phyloP scores from a whole-genome alignment of 2,888 invertebrate genomes.

The Trachelus tabidus region DNA sequence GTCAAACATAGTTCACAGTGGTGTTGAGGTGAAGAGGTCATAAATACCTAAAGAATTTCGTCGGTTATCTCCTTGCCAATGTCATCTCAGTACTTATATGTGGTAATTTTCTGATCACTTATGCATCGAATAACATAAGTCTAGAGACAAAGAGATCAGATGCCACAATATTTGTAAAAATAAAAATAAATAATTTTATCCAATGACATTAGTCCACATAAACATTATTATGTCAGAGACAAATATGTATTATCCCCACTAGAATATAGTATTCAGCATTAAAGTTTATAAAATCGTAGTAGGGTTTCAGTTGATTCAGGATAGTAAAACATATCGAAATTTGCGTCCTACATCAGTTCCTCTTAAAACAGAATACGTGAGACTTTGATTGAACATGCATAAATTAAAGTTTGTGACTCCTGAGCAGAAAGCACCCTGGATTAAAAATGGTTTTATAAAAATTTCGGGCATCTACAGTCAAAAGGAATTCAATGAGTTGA shows the following conservation, averaged over 20 bases:
- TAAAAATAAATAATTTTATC: too few species aligned
- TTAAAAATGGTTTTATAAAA: constrained; percentile 70
- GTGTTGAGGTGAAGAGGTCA: background rate
- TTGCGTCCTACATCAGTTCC: background rate
- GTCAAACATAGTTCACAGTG: background rate
- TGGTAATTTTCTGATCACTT: too few species aligned
- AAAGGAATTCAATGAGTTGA: constrained; percentile 66
- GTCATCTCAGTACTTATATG: background rate
- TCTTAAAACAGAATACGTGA: background rate
- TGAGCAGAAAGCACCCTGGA: constrained; percentile 68
- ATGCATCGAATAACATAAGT: too few species aligned
- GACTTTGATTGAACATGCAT: constrained; percentile 32
- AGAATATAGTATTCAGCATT: background rate
- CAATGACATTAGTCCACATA: too few species aligned
- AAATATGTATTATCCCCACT: background rate
- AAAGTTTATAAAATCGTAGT: background rate
- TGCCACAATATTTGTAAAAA: too few species aligned
- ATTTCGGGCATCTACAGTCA: constrained; percentile 66
- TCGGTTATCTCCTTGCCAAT: background rate
- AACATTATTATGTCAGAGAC: background rate
- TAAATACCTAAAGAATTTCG: background rate
- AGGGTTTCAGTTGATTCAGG: background rate
- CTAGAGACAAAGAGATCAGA: too few species aligned
- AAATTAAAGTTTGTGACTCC: constrained; percentile 58
- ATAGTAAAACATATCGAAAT: background rate